Conservation (phyloP, 1,140 invertebrate genomes). For the Rhizoglyphus robini region DNA sequence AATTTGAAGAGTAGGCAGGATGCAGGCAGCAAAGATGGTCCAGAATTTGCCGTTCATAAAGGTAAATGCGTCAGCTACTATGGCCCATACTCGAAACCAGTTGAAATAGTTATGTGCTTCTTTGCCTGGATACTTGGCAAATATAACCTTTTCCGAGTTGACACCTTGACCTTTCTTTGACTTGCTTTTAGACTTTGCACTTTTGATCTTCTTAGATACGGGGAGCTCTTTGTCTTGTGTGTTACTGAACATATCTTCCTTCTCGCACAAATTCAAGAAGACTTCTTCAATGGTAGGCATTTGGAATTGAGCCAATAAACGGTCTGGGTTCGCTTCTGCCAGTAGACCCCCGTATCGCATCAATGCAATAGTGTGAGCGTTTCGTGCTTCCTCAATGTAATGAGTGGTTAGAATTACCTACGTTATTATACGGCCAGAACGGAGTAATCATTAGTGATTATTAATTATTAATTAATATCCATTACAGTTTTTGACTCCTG, state of each 20-base stretch:
- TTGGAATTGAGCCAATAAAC: conserved; percentile 62
- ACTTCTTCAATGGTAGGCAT: conserved; percentile 77
- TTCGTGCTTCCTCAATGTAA: conserved; percentile 34
- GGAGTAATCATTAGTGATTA: too few species aligned
- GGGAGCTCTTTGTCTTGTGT: too few species aligned
- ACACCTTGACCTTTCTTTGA: too few species aligned
- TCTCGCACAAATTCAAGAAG: conserved; percentile 68
- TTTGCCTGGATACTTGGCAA: neutral
- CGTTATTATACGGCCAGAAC: too few species aligned
- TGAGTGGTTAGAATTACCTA: conserved; percentile 34
- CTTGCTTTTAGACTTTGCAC: too few species aligned
- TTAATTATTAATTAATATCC: too few species aligned
- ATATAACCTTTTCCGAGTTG: neutral
- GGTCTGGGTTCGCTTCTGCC: conserved; percentile 75
- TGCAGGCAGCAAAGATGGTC: neutral
- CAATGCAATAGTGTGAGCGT: conserved; percentile 39
- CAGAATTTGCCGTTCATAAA: neutral
- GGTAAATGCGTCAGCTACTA: neutral
- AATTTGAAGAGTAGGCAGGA: neutral
- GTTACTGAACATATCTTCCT: too few species aligned
- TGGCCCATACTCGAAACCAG: neutral
- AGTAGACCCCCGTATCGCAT: conserved; percentile 34
- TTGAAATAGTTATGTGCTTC: neutral
- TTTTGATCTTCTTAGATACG: too few species aligned
- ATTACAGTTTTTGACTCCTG: conserved; percentile 43